Evolutionary conservation across 2,888 invertebrate genomes (phyloP), one percentile per base, ranked within the genome.

Genomic region (Cephus spinipes): DNA sequence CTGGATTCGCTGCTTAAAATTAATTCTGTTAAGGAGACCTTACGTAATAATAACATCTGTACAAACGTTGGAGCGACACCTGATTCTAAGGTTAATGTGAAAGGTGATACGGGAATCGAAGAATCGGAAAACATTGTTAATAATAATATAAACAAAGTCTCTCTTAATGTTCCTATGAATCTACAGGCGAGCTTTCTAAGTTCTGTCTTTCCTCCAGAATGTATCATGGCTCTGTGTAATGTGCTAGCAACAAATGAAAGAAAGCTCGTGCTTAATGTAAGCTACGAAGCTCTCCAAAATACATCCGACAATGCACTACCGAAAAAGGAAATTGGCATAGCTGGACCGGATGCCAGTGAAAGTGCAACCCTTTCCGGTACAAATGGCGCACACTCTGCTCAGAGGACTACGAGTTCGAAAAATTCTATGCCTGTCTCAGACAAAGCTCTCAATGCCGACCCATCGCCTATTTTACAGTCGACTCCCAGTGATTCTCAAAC

Each of bases 141-240:
- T n/a, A 68, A 4, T 76, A 75, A 12, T 69, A 76, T 36, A 1
- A 32, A 40, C 12, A 35, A 73, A n/a, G n/a, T 15, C 9, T 15
- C 68, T 35, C n/a, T 34, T 4, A 32, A 31, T 34, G 9, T 23
- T n/a, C 12, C 15, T 12, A 0, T 69, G 75, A 77, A 79, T 34
- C 73, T 83, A 0, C 86, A 83, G 1, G 92, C 93, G 75, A 92
- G 92, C 81, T 93, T 94, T 82, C 94, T 95, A 86, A 92, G 94
- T 81, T 93, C 94, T 69, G 93, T 94, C 84, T 94, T 96, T 84
- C 93, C 95, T 15, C 92, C 93, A 36, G 94, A 94, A 86, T 95
- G 96, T 90, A 92, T 97, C 83, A 95, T 95, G 32, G 96, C 96
- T 33, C 92, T 97, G 83, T 97, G 97, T 91, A 96, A 97, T 91